phyloP scores from a whole-genome alignment of 2,113 vertebrate genomes.

The Halcyon malimbica region DNA sequence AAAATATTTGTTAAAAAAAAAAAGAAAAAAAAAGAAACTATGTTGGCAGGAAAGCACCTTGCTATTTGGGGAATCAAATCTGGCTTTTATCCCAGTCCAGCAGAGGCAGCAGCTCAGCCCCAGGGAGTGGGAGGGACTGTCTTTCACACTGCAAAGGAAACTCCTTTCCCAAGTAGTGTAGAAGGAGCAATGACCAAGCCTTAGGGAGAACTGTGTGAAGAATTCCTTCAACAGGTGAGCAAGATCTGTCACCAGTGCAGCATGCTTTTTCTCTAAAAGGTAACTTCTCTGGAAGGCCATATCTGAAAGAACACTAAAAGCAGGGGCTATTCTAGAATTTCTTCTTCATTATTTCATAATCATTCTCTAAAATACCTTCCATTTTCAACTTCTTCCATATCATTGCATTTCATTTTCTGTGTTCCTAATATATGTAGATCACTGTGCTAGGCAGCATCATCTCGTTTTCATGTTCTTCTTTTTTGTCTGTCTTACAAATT shows the following conservation, averaged over 20 bases:
- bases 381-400: not conserved
- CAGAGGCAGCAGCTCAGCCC: constrained; percentile 28
- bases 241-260: not conserved
- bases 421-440: not conserved
- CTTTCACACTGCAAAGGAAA: not conserved
- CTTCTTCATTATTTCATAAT: not conserved
- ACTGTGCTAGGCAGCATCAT: not conserved
- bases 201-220: not conserved
- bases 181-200: not conserved
- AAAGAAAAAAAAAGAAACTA: not conserved
- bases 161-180: not conserved
- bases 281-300: not conserved
- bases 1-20: not conserved
- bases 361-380: not conserved
- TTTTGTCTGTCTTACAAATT: not conserved
- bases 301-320: not conserved
- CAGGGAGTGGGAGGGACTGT: constrained; percentile 41
- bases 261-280: constrained; percentile 13
- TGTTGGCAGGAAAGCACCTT: constrained; percentile 58
- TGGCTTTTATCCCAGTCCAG: constrained; percentile 46
- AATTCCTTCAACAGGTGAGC: not conserved
- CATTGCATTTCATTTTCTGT: not conserved
- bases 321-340: not conserved
- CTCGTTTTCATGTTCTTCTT: constrained; percentile 3
- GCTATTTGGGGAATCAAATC: constrained; percentile 60